Percentiles rank a stretch among this genome's conserved stretches.
phyloP scores from a whole-genome alignment of 2,888 invertebrate species.

The Erpobdella octoculata region DNA sequence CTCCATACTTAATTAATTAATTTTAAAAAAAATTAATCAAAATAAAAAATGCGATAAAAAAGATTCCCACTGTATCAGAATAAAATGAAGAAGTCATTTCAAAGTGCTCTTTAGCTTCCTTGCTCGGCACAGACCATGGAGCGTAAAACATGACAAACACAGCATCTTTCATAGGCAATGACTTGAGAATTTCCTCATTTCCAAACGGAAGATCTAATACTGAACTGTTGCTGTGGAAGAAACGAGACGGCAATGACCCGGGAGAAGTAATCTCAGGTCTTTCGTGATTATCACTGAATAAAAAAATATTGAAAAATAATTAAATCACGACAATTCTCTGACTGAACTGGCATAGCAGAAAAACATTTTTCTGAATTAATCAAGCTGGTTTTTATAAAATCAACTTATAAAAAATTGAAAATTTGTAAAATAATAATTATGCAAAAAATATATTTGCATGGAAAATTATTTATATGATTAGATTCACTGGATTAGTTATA shows the following conservation, averaged over 20 bases:
- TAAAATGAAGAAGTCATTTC: constrained; percentile 66
- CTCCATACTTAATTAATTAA: background rate
- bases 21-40: background rate
- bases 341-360: too few relatives aligned
- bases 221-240: constrained; percentile 64
- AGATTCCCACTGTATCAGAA: constrained; percentile 60
- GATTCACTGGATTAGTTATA: background rate
- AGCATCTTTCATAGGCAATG: constrained; percentile 59
- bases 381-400: too few relatives aligned
- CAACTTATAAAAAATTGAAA: too few relatives aligned
- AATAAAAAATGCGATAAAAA: background rate
- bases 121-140: constrained; percentile 84
- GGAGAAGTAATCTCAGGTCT: background rate
- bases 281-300: background rate
- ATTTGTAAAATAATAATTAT: background rate
- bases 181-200: constrained; percentile 62
- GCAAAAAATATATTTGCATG: background rate
- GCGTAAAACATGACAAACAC: constrained; percentile 88
- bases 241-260: constrained; percentile 62
- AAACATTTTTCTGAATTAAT: too few relatives aligned
- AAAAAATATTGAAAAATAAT: background rate
- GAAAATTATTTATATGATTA: background rate
- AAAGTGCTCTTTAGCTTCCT: constrained; percentile 67
- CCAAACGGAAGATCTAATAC: constrained; percentile 73
- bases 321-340: background rate